A percentile compares a stretch with the other conserved stretches of the same genome.
These are phyloP conservation scores for Prenolepis imparis DNA, from an alignment of 2,888 invertebrate genomes.

Conservation along the genomic window DNA sequence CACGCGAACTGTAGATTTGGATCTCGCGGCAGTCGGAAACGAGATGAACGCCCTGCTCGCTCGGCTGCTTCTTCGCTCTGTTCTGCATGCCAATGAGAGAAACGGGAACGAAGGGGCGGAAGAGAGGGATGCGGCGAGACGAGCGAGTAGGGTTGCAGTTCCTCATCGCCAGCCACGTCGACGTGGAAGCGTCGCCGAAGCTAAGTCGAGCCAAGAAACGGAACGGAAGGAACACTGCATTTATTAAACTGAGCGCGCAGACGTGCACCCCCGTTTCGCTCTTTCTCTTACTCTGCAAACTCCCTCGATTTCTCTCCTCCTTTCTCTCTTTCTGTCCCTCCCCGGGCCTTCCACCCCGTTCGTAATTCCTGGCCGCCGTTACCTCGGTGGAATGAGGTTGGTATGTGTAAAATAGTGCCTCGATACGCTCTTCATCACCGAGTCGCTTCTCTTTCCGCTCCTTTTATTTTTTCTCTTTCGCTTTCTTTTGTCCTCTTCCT, in stretches of 20 bases:
- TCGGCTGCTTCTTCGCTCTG: slow-evolving; percentile 68
- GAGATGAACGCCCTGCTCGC: slow-evolving; percentile 66
- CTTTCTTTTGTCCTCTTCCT: neutral
- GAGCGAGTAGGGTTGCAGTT: slow-evolving; percentile 26
- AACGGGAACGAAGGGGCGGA: slow-evolving; percentile 53
- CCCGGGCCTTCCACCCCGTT: slow-evolving; percentile 14
- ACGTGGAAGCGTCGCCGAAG: slow-evolving; percentile 70
- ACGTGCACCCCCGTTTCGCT: slow-evolving; percentile 65
- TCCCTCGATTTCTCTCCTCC: slow-evolving; percentile 43
- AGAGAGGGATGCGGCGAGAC: slow-evolving; percentile 26
- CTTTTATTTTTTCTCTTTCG: slow-evolving; percentile 30
- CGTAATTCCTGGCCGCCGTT: slow-evolving; percentile 26
- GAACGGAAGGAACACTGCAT: slow-evolving; percentile 82
- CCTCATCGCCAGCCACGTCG: slow-evolving; percentile 45
- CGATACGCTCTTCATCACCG: slow-evolving; percentile 68
- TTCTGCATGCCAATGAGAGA: slow-evolving; percentile 80
- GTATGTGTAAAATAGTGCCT: slow-evolving; percentile 70
- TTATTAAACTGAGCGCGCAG: slow-evolving; percentile 81
- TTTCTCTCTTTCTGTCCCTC: slow-evolving; percentile 33
- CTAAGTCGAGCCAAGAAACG: slow-evolving; percentile 78
- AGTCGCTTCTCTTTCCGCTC: slow-evolving; percentile 39
- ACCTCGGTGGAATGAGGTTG: slow-evolving; percentile 33
- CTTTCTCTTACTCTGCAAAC: slow-evolving; percentile 14
- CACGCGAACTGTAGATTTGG: slow-evolving; percentile 74
- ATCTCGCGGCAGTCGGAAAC: slow-evolving; percentile 60